A percentile compares a stretch with the other conserved stretches of the same genome.
Evolutionary conservation across 2,113 vertebrate species (phyloP).

Genomic region (Anarhynchus alexandrinus): DNA sequence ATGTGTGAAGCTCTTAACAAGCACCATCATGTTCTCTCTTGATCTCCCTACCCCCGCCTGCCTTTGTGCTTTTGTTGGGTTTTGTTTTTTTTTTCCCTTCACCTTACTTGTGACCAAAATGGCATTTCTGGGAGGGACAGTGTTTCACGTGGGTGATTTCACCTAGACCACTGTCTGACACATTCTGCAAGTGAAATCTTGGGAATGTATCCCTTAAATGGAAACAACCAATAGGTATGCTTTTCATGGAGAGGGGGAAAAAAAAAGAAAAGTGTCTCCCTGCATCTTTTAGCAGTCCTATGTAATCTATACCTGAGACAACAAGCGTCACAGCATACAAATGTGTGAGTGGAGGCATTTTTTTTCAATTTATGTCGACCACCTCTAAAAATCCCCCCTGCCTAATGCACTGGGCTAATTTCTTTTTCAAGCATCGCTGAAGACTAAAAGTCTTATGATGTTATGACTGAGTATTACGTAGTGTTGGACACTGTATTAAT

Average conservation of each 20-base stretch:
- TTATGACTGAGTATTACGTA: background rate
- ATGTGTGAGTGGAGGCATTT: background rate
- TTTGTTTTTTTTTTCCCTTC: background rate
- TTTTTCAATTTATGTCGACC: background rate
- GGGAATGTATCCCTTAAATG: background rate
- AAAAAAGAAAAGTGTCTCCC: background rate
- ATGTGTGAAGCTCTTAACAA: background rate
- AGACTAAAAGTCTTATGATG: background rate
- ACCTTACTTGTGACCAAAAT: slow-evolving; percentile 13
- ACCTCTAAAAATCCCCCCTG: background rate
- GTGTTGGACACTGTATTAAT: background rate
- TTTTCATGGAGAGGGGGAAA: background rate
- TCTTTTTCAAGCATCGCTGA: background rate
- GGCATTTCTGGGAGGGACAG: background rate
- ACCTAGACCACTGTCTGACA: background rate
- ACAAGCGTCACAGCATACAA: background rate
- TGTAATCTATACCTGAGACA: background rate
- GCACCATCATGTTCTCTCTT: background rate
- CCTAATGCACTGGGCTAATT: background rate
- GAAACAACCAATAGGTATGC: background rate
- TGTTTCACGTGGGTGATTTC: background rate
- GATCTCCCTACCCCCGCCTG: background rate
- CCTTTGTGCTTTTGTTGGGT: too few species aligned
- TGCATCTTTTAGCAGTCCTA: background rate
- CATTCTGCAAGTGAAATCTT: background rate